Evolutionary conservation across 2,797 vertebrate species (phyloP).

Genomic region (Arremon aurantiirostris): DNA sequence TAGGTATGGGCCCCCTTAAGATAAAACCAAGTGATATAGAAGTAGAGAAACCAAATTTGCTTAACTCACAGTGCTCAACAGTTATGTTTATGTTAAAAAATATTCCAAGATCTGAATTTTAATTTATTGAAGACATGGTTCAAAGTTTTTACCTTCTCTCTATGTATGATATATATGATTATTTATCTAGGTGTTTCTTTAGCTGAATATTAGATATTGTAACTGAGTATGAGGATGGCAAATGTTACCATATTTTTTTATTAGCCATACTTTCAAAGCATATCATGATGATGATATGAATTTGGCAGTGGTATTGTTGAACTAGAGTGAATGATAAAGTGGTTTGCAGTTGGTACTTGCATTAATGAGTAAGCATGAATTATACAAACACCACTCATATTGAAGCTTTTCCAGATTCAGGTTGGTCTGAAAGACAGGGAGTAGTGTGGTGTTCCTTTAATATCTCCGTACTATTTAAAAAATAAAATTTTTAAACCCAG

Average conservation of each 20-base stretch:
- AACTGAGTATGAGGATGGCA: not conserved
- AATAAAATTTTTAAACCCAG: not conserved
- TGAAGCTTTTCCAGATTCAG: not conserved
- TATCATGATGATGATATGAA: not conserved
- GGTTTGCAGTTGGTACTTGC: not conserved
- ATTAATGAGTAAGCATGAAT: not conserved
- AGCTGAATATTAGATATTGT: not conserved
- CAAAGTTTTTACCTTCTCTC: not conserved
- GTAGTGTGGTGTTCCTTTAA: not conserved
- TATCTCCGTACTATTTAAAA: not conserved
- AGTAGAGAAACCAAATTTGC: not conserved
- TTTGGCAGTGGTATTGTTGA: not conserved
- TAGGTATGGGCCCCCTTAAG: not conserved
- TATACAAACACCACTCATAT: not conserved
- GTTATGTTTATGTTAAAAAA: not conserved
- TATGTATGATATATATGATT: not conserved
- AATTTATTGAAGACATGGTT: not conserved
- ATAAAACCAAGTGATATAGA: not conserved
- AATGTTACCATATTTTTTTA: not conserved
- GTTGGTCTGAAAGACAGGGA: not conserved
- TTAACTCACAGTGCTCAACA: not conserved
- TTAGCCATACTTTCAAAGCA: not conserved
- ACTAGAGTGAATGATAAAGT: not conserved
- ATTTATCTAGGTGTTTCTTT: not conserved
- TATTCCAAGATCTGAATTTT: not conserved